Evolutionary conservation across 2,797 vertebrate genomes (phyloP).

Genomic region (Garrulus glandarius): DNA sequence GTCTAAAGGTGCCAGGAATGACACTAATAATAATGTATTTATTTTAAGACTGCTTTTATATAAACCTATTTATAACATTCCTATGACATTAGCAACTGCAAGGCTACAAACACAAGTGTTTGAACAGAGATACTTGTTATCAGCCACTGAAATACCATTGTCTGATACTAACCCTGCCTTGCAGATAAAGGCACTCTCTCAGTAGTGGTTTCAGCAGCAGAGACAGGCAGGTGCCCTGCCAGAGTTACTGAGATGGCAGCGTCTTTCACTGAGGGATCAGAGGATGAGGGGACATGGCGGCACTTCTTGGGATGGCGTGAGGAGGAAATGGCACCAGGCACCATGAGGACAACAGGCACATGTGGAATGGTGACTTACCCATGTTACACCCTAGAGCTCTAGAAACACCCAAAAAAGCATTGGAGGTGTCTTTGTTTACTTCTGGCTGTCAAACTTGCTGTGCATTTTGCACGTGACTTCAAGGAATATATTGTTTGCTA

Average conservation of each 20-base stretch:
- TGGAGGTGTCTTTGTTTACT: neutral
- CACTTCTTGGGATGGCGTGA: neutral
- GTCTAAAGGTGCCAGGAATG: neutral
- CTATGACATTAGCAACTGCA: neutral
- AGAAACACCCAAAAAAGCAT: neutral
- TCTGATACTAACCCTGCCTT: neutral
- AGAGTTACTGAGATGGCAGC: neutral
- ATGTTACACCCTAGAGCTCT: neutral
- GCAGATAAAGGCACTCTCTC: neutral
- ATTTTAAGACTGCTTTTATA: neutral
- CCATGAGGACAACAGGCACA: neutral
- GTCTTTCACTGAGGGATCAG: neutral
- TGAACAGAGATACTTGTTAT: neutral
- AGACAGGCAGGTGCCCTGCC: neutral
- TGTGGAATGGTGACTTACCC: fast-evolving
- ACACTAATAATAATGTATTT: neutral
- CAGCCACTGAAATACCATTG: neutral
- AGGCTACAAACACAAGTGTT: neutral
- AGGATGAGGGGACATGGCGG: neutral
- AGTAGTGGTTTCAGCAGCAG: neutral
- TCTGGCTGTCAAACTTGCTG: neutral
- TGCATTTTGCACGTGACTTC: neutral
- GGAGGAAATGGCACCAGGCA: neutral
- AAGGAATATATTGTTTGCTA: neutral
- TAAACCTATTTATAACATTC: neutral